Evolutionary conservation across 2,797 vertebrate genomes (phyloP).

Genomic region (Pseudomugil gertrudae): DNA sequence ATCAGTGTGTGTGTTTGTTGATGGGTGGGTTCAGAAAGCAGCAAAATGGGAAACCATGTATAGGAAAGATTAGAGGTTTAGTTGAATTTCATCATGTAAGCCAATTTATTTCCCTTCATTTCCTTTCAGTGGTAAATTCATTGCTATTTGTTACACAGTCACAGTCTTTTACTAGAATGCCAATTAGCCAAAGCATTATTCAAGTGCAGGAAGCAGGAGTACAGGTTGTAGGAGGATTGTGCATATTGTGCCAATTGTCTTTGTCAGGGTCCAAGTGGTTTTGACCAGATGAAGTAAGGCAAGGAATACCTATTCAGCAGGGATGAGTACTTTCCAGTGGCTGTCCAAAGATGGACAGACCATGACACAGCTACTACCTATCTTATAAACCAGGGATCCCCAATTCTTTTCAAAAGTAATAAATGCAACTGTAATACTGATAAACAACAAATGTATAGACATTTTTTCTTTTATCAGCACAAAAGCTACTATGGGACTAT

Average conservation of each 20-base stretch:
- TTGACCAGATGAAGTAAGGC: neutral
- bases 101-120: constrained; percentile 5
- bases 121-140: constrained; percentile 1
- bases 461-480: too few relatives aligned
- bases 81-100: constrained; percentile 21
- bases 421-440: too few relatives aligned
- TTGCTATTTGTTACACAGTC: constrained; percentile 13
- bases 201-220: constrained; percentile 1
- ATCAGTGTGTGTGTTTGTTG: constrained; percentile 9
- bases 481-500: too few relatives aligned
- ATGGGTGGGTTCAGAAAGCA: neutral
- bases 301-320: neutral
- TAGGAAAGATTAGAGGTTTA: constrained; percentile 9
- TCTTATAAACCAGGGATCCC: too few relatives aligned
- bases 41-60: neutral
- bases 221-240: neutral
- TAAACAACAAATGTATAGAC: too few relatives aligned
- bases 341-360: neutral
- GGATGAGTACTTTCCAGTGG: neutral
- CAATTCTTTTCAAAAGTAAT: too few relatives aligned
- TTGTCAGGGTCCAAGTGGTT: neutral
- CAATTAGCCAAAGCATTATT: constrained; percentile 1
- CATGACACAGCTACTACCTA: neutral
- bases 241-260: neutral
- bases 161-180: neutral